phyloP scores from a whole-genome alignment of 2,113 vertebrate genomes.

The Smithornis capensis region DNA sequence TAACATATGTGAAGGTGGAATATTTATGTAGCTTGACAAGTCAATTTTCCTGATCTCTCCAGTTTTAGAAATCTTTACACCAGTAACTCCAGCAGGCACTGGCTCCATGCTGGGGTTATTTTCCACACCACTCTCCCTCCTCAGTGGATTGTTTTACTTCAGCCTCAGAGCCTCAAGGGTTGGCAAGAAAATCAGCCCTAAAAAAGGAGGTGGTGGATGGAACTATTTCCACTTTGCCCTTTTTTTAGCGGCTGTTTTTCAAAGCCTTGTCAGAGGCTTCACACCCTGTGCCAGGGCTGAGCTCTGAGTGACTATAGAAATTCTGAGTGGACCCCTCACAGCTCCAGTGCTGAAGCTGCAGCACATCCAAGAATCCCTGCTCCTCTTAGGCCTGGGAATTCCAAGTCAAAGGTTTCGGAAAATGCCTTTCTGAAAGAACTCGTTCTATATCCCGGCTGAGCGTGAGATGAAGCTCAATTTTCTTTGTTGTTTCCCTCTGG shows the following conservation, averaged over 20 bases:
- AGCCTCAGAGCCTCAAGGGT: neutral
- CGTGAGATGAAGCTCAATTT: slow-evolving; percentile 68
- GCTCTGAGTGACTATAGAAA: neutral
- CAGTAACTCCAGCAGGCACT: neutral
- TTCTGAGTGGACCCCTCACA: neutral
- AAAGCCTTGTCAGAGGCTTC: neutral
- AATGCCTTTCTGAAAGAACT: slow-evolving; percentile 59
- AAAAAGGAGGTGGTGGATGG: neutral
- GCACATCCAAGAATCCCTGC: neutral
- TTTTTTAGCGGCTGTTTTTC: neutral
- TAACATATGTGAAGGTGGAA: neutral
- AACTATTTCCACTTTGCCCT: neutral
- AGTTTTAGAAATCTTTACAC: neutral
- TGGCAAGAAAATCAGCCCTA: neutral
- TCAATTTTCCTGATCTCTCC: neutral
- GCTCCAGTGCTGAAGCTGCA: neutral
- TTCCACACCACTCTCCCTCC: neutral
- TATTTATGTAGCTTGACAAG: neutral
- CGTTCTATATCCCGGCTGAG: slow-evolving; percentile 28
- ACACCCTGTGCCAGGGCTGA: neutral
- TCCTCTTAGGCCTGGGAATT: slow-evolving; percentile 38
- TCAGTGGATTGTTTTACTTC: neutral
- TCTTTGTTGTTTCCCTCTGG: slow-evolving; percentile 47
- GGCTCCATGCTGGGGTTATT: neutral
- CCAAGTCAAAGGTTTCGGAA: neutral